Conservation (phyloP, 2,113 vertebrate genomes). For the Leucosticte australis region DNA sequence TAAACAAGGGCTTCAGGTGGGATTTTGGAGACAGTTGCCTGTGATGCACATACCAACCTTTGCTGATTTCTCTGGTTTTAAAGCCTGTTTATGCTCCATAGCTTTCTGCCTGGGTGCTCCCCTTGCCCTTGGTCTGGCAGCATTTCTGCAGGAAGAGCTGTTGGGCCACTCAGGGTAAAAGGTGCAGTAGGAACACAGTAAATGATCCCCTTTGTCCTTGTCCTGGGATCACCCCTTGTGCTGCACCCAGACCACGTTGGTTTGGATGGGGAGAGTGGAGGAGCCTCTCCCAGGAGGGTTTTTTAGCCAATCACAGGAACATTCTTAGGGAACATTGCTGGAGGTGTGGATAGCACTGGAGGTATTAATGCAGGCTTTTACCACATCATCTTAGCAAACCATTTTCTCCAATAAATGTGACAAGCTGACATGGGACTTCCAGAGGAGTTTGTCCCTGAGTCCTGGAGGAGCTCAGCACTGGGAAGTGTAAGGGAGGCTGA, state of each 20-base stretch:
- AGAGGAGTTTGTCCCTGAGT: neutral
- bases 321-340: neutral
- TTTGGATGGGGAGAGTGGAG: neutral
- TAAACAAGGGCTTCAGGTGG: neutral
- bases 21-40: neutral
- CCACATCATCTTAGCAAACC: neutral
- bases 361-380: neutral
- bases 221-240: neutral
- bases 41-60: neutral
- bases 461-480: neutral
- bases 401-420: neutral
- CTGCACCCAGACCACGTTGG: accelerated
- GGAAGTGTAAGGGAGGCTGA: neutral
- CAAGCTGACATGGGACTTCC: neutral
- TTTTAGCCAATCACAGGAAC: neutral
- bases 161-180: neutral
- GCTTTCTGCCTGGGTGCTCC: neutral
- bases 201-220: neutral
- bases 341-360: neutral
- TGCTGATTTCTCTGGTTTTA: neutral
- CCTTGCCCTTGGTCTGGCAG: neutral
- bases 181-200: neutral
- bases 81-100: accelerated
- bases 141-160: neutral
- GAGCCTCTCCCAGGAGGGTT: neutral